These are phyloP conservation scores for Chrysemys picta DNA, from an alignment of 2,113 vertebrate species.

Conservation along the genomic window DNA sequence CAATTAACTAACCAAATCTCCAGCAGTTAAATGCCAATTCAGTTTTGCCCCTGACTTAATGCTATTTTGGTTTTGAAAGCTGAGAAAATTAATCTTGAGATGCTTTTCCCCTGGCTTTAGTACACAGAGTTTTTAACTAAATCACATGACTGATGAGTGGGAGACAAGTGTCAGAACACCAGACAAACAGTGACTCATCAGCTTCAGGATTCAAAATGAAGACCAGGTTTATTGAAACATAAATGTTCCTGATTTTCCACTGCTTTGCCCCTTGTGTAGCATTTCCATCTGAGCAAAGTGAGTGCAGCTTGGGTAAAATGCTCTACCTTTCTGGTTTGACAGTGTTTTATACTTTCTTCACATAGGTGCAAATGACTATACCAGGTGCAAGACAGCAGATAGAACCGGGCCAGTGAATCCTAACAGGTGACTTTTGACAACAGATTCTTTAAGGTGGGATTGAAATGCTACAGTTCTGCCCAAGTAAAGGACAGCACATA, in stretches of 20 bases:
- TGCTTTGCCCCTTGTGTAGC: slow-evolving; percentile 35
- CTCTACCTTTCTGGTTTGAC: slow-evolving; percentile 28
- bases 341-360: slow-evolving; percentile 15
- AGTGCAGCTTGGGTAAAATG: not conserved
- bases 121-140: slow-evolving; percentile 53
- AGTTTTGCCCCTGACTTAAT: not conserved
- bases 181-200: slow-evolving; percentile 72
- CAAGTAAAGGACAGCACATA: not conserved
- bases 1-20: not conserved
- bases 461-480: not conserved
- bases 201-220: slow-evolving; percentile 54
- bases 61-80: not conserved
- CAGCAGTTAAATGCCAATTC: not conserved
- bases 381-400: slow-evolving; percentile 9
- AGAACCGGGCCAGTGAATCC: slow-evolving; percentile 29
- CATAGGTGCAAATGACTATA: not conserved
- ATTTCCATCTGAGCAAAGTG: slow-evolving; percentile 30
- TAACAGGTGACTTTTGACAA: slow-evolving; percentile 11
- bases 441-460: not conserved
- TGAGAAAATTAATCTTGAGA: slow-evolving; percentile 18
- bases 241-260: slow-evolving; percentile 9
- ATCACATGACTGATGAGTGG: slow-evolving; percentile 60
- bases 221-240: slow-evolving; percentile 48
- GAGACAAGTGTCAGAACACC: slow-evolving; percentile 63
- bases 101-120: slow-evolving; percentile 19